Evolutionary conservation across 1,140 invertebrate genomes (phyloP).

Genomic region (Acromyrmex echinatior): DNA sequence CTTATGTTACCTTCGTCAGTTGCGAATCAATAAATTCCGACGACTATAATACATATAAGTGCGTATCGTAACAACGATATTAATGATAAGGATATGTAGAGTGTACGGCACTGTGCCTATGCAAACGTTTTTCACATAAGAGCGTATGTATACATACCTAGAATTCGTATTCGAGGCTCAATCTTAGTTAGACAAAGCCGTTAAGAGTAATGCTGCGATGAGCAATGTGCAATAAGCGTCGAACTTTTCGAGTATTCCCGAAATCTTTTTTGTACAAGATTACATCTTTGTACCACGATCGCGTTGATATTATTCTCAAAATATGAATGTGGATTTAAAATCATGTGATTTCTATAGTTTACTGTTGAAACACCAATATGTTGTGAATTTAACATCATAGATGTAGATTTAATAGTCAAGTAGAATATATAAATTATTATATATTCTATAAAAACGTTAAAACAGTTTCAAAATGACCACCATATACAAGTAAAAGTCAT

Average conservation of each 20-base stretch:
- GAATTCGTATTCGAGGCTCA: constrained; percentile 82
- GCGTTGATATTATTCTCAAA: not conserved
- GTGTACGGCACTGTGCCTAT: constrained; percentile 10
- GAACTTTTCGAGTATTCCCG: not conserved
- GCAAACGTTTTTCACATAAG: constrained; percentile 27
- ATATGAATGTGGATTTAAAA: no score
- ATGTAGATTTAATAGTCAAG: no score
- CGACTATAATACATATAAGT: constrained; percentile 40
- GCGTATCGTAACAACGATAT: constrained; percentile 38
- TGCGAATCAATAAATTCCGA: constrained; percentile 51
- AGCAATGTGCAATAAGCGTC: constrained; percentile 9
- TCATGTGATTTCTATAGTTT: no score
- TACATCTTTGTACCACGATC: not conserved
- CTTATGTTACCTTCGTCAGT: constrained; percentile 59
- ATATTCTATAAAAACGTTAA: no score
- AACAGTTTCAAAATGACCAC: no score
- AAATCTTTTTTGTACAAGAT: not conserved
- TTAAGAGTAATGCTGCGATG: constrained; percentile 37
- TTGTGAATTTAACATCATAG: no score
- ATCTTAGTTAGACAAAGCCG: constrained; percentile 81
- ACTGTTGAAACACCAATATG: no score
- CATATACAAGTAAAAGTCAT: no score
- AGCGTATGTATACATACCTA: constrained; percentile 62
- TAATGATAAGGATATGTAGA: constrained; percentile 44
- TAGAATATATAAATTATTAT: no score